Base-by-base conservation (phyloP, 1,140 invertebrate species). In the Geopemphigus sp. region DNA sequence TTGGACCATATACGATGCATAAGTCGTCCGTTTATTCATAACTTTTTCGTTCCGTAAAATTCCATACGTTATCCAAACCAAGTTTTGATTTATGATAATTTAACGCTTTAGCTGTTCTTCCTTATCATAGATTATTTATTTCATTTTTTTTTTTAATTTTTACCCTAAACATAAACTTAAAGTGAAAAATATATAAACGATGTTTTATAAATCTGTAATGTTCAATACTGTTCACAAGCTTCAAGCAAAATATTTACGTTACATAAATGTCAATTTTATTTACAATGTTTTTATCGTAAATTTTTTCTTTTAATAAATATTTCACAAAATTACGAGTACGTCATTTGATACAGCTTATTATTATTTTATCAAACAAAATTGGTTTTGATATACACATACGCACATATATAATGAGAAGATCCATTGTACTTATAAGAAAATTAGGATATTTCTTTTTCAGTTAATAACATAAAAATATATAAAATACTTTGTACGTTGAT, bases 81-180 rank as follows among this genome's bases (percentile, higher is more conserved):
- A 29, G 15, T 54, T 54, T 73, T 73, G 24, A 54, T 54, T 73
- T 56, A 73, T 73, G 5, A 73, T 73, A n/a, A 29, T 73, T 54
- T 54, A 73, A 73, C 2, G 17, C n/a, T 68, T 47, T 45, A 45
- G 19, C 39, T 12, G n/a, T n/a, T 8, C 19, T 26, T 64, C 6
- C 11, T 64, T 47, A 68, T 68, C 39, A 68, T 3, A 6, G 39
- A 2, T 15, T 24, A 22, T 22, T 47, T 47, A 22, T 39, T 39
- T n/a, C n/a, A n/a, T n/a, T n/a, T n/a, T n/a, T 39, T 3, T 39
- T 39, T 39, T 39, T 39, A 39, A 39, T 68, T 68, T 68, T 68
- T n/a, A 47, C 12, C 1, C n/a, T n/a, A 63, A 63, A 5, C 19
- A 45, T 19, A 54, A 54, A 19, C 8, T 39, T 4, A 50, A 50